phyloP scores from a whole-genome alignment of 2,113 vertebrate genomes.

The Callorhinus ursinus region DNA sequence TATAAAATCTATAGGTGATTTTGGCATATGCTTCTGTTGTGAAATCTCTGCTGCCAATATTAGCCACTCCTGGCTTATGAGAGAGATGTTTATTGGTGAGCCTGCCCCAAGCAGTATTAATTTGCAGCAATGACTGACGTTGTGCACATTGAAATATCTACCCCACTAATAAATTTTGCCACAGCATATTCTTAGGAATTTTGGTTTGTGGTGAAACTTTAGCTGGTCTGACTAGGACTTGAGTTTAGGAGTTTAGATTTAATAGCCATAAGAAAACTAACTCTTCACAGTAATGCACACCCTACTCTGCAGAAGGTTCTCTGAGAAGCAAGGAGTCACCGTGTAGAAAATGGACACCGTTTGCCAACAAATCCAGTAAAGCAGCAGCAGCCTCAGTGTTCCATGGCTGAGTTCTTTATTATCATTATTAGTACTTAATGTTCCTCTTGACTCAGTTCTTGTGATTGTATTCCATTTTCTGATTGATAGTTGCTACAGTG shows the following conservation, averaged over 20 bases:
- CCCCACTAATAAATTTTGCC: neutral
- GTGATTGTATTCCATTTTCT: neutral
- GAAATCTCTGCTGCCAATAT: neutral
- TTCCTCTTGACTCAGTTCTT: neutral
- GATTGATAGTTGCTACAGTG: neutral
- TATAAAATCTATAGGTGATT: no score
- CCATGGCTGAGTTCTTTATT: neutral
- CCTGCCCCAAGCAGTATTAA: neutral
- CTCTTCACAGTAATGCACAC: neutral
- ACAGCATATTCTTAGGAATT: neutral
- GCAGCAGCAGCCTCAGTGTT: rapidly evolving
- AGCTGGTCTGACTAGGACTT: neutral
- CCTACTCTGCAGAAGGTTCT: neutral
- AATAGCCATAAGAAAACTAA: neutral
- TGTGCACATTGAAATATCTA: rapidly evolving
- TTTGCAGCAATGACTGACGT: neutral
- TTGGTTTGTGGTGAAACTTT: neutral
- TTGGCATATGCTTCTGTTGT: neutral
- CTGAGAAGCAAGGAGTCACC: neutral
- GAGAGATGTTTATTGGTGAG: neutral
- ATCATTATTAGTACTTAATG: neutral
- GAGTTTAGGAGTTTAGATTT: neutral
- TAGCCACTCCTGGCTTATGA: neutral
- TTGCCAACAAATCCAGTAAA: neutral
- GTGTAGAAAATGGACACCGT: neutral